phyloP scores from a whole-genome alignment of 1,140 invertebrate genomes.

The Oscheius sp. region DNA sequence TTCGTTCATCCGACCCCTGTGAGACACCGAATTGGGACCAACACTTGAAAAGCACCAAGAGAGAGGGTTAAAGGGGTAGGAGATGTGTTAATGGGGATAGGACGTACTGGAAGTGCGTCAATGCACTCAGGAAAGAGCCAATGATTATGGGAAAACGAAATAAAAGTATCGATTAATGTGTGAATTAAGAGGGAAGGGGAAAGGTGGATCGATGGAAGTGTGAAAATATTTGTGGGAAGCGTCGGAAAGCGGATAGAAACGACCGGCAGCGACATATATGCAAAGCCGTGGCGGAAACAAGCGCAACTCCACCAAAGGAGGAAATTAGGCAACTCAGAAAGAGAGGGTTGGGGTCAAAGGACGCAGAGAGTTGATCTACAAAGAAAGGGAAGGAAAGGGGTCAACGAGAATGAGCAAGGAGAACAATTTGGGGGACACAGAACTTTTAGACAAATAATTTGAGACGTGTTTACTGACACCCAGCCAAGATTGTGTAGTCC shows the following conservation, averaged over 20 bases:
- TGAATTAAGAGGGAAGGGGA: neutral
- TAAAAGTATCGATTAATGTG: neutral
- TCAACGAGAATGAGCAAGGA: too few relatives aligned
- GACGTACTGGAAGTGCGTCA: neutral
- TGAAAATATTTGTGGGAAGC: constrained; percentile 5
- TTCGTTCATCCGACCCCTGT: neutral
- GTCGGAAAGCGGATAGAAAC: neutral
- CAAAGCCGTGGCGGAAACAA: too few relatives aligned
- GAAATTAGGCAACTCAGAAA: too few relatives aligned
- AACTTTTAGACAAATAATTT: too few relatives aligned
- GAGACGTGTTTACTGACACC: too few relatives aligned
- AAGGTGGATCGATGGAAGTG: neutral
- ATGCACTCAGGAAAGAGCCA: neutral
- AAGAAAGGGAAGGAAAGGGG: too few relatives aligned
- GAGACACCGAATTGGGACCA: neutral
- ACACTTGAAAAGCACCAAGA: neutral
- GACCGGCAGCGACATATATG: neutral
- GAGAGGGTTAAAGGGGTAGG: neutral
- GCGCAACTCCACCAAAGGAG: too few relatives aligned
- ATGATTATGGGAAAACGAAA: neutral
- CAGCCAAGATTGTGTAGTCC: too few relatives aligned
- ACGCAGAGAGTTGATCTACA: too few relatives aligned
- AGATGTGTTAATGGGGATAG: neutral
- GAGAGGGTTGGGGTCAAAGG: too few relatives aligned
- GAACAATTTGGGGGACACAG: too few relatives aligned